These are phyloP conservation scores for Myripristis jacobus DNA, from an alignment of 2,797 vertebrate genomes.

Conservation along the genomic window DNA sequence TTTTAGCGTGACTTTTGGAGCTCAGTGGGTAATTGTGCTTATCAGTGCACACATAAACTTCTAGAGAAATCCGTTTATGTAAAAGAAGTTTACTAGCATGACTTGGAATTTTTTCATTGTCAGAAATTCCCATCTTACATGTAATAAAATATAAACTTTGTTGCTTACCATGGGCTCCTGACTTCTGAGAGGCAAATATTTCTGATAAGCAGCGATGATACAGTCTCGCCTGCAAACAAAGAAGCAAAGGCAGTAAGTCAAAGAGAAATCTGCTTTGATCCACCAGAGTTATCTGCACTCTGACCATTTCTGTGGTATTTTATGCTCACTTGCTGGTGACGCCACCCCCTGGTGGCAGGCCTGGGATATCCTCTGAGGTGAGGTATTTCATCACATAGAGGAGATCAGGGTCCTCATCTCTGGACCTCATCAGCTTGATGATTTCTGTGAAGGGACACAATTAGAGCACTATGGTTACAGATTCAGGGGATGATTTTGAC, in stretches of 20 bases:
- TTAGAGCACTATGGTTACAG: not conserved
- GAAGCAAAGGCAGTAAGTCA: not conserved
- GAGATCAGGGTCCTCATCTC: constrained; percentile 80
- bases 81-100: not conserved
- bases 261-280: not conserved
- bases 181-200: constrained; percentile 67
- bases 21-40: not conserved
- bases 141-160: not conserved
- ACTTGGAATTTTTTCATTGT: not conserved
- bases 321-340: constrained; percentile 85
- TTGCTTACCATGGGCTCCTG: constrained; percentile 78
- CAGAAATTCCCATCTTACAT: not conserved
- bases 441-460: constrained; percentile 72
- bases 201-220: constrained; percentile 84
- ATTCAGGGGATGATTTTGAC: not conserved
- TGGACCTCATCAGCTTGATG: constrained; percentile 76
- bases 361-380: constrained; percentile 79
- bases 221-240: constrained; percentile 79
- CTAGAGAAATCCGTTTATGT: not conserved
- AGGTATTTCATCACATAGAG: constrained; percentile 84
- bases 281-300: not conserved
- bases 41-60: not conserved
- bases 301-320: not conserved
- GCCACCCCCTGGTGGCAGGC: constrained; percentile 87
- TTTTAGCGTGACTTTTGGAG: not conserved